These are phyloP conservation scores for Drosophila pullipes DNA, from an alignment of 2,888 invertebrate species.

Conservation along the genomic window DNA sequence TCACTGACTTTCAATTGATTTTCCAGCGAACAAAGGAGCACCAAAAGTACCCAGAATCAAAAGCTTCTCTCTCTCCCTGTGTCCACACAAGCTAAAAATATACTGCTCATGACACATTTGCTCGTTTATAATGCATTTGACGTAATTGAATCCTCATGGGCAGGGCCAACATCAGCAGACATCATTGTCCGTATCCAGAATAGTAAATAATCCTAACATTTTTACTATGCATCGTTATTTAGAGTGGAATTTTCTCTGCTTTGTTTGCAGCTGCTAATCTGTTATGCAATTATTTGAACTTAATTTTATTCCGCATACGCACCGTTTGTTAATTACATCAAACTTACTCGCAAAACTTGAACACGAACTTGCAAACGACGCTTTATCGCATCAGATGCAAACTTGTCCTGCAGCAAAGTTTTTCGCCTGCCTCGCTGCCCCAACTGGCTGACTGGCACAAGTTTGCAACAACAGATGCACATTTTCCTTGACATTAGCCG, in stretches of 20 bases:
- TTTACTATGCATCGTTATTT: not conserved
- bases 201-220: too few species aligned
- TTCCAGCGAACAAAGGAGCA: constrained; percentile 18
- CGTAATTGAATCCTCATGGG: constrained; percentile 29
- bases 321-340: constrained; percentile 62
- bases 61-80: not conserved
- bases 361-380: constrained; percentile 9
- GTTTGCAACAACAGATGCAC: constrained; percentile 49
- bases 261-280: constrained; percentile 1
- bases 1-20: constrained; percentile 59
- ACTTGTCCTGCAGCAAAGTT: constrained; percentile 30
- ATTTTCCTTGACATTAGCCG: constrained; percentile 25
- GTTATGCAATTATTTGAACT: constrained; percentile 17
- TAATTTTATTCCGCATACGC: constrained; percentile 56
- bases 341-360: constrained; percentile 41
- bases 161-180: not conserved
- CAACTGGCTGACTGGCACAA: constrained; percentile 26
- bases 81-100: constrained; percentile 15
- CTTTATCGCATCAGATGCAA: constrained; percentile 34
- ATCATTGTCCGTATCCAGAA: not conserved
- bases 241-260: not conserved
- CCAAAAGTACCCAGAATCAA: not conserved
- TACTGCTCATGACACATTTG: not conserved
- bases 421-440: constrained; percentile 18
- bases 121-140: constrained; percentile 2